Conservation (phyloP, 2,113 vertebrate genomes). For the Telmatochromis brichardi region DNA sequence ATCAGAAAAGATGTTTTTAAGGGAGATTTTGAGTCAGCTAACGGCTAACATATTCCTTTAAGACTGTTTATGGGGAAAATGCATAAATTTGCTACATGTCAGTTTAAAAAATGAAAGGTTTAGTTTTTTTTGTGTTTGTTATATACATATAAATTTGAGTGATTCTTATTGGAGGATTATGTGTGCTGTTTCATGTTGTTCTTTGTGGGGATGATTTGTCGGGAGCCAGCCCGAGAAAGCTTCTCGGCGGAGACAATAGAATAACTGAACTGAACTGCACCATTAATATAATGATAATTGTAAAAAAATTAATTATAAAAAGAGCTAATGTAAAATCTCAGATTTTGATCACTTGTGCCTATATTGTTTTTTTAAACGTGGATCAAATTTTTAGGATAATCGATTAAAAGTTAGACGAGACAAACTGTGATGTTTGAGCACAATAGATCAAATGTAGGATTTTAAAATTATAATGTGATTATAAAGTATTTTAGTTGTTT, state of each 20-base stretch:
- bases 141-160: neutral
- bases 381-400: neutral
- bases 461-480: neutral
- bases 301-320: neutral
- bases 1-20: neutral
- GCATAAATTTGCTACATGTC: neutral
- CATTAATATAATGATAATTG: neutral
- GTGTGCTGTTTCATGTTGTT: neutral
- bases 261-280: neutral
- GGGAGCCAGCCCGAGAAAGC: neutral
- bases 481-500: neutral
- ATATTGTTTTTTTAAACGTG: neutral
- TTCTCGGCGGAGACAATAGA: neutral
- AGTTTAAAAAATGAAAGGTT: neutral
- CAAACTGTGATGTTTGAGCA: neutral
- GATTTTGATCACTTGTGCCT: neutral
- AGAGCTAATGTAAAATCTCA: neutral
- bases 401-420: neutral
- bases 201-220: neutral
- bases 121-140: neutral
- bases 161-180: neutral
- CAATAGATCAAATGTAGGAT: neutral
- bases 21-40: neutral
- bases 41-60: neutral
- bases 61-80: no score